Evolutionary conservation across 92 coral and sea anemone species (phyloP).

Genomic region (Anthopleura xanthogrammica): DNA sequence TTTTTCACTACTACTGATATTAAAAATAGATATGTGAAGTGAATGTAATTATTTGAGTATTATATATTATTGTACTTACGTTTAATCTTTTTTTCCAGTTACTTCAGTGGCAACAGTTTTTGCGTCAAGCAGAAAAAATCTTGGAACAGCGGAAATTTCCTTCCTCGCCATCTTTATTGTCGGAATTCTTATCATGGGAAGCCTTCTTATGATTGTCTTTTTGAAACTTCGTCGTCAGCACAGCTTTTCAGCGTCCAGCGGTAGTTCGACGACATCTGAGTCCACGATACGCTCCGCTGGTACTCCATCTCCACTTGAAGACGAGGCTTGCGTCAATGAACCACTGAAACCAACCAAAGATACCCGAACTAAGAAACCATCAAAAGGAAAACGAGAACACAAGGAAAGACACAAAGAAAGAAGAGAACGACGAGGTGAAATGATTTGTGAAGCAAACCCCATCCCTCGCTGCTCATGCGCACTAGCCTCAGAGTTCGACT

Average conservation of each 20-base stretch:
- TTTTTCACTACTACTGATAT: no score
- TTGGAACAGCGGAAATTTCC: slow-evolving; percentile 70
- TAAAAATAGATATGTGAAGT: no score
- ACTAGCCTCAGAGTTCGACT: slow-evolving; percentile 65
- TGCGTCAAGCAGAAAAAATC: slow-evolving; percentile 25
- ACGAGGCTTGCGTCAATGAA: slow-evolving; percentile 63
- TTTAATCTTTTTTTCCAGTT: slow-evolving; percentile 12
- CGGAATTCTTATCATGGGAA: slow-evolving; percentile 70
- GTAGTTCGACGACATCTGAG: slow-evolving; percentile 93
- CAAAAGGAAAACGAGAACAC: slow-evolving; percentile 20
- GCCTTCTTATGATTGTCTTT: slow-evolving; percentile 71
- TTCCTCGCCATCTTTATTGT: slow-evolving; percentile 83
- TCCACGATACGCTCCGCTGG: slow-evolving; percentile 79
- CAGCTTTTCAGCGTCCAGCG: slow-evolving; percentile 64
- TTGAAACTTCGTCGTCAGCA: slow-evolving; percentile 81
- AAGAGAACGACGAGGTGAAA: slow-evolving; percentile 30
- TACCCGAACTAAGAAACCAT: slow-evolving; percentile 50
- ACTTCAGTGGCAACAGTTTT: slow-evolving; percentile 8
- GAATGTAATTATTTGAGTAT: no score
- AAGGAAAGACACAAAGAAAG: slow-evolving; percentile 48
- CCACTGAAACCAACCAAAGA: slow-evolving; percentile 48
- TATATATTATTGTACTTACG: not conserved
- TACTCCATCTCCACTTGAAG: slow-evolving; percentile 75
- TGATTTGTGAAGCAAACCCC: slow-evolving; percentile 58
- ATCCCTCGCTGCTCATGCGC: slow-evolving; percentile 82